Evolutionary conservation across 2,888 invertebrate species (phyloP).

Genomic region (Leptinotarsa rubiginosa): DNA sequence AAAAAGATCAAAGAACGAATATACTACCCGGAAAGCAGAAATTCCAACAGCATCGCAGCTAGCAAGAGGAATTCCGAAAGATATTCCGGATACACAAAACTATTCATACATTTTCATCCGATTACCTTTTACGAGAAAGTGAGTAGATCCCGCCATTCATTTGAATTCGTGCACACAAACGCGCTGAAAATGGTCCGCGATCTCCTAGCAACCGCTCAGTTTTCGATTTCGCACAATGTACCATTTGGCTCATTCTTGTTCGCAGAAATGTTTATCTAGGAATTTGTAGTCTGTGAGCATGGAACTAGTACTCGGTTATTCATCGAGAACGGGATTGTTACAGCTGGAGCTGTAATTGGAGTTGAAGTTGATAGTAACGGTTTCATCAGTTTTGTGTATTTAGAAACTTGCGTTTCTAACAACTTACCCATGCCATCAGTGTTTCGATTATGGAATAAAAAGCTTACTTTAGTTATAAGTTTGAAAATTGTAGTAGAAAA

Average conservation of each 20-base stretch:
- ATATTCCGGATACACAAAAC: background rate
- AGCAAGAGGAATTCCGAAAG: background rate
- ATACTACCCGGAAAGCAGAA: background rate
- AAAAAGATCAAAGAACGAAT: background rate
- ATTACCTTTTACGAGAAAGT: conserved; percentile 7
- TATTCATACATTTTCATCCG: background rate
- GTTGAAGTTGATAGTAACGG: background rate
- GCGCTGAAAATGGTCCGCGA: conserved; percentile 7
- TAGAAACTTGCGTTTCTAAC: no score
- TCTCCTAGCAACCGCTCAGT: conserved; percentile 10
- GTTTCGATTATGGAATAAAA: no score
- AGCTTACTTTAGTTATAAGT: no score
- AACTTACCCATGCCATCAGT: no score
- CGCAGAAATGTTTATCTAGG: conserved; percentile 6
- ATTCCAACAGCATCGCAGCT: background rate
- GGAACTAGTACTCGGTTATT: background rate
- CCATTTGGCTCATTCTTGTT: conserved; percentile 15
- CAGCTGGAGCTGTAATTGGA: background rate
- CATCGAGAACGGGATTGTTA: background rate
- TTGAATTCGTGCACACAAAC: conserved; percentile 15
- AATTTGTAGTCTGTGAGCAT: background rate
- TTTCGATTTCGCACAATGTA: conserved; percentile 18
- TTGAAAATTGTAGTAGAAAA: no score
- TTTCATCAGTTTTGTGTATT: no score
- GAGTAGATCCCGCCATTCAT: conserved; percentile 5